Percentiles rank a stretch among this genome's conserved stretches.
These are phyloP conservation scores for Hyposoter didymator DNA, from an alignment of 2,888 invertebrate genomes.

Conservation along the genomic window DNA sequence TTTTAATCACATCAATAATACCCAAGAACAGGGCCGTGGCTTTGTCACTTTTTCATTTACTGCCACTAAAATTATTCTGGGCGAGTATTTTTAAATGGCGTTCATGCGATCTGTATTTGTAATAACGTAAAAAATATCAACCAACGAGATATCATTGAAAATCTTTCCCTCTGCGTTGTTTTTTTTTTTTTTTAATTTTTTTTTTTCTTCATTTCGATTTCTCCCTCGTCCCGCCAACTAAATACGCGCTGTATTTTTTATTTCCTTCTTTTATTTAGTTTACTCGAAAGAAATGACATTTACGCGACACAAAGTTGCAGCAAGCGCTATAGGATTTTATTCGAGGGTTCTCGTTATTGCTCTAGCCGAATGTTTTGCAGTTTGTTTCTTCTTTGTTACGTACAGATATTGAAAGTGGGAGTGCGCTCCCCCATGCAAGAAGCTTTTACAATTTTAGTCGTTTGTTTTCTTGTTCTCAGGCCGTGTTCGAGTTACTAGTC, in stretches of 20 bases:
- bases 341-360: conserved; percentile 43
- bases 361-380: conserved; percentile 42
- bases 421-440: conserved; percentile 19
- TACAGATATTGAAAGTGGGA: conserved; percentile 24
- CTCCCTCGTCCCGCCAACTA: neutral
- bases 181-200: neutral
- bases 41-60: conserved; percentile 69
- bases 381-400: conserved; percentile 1
- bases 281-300: conserved; percentile 36
- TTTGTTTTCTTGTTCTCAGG: conserved; percentile 39
- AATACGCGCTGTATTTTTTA: conserved; percentile 10
- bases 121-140: conserved; percentile 65
- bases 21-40: conserved; percentile 81
- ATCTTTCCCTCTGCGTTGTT: conserved; percentile 4
- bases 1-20: conserved; percentile 83
- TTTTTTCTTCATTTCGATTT: conserved; percentile 11
- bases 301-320: conserved; percentile 47
- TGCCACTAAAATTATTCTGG: conserved; percentile 66
- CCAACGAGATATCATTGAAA: conserved; percentile 36
- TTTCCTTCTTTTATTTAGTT: conserved; percentile 1
- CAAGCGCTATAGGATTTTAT: conserved; percentile 50
- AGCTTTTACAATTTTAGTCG: conserved; percentile 12
- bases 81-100: conserved; percentile 67
- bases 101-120: conserved; percentile 60
- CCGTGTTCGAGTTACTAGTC: conserved; percentile 51